Evolutionary conservation across 2,113 vertebrate species (phyloP).

Genomic region (Oxyruncus cristatus): DNA sequence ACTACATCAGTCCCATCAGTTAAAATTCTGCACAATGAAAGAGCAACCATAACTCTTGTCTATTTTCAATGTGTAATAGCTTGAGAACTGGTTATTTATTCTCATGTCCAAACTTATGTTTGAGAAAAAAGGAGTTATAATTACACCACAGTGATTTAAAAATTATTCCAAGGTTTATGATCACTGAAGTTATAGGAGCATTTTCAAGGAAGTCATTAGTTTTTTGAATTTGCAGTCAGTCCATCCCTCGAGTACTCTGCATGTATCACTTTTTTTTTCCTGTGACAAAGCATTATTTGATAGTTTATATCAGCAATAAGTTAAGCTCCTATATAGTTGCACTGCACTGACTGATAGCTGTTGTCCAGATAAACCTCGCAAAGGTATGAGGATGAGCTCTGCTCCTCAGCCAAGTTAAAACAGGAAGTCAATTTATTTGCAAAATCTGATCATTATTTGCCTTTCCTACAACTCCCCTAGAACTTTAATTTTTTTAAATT

Average conservation of each 20-base stretch:
- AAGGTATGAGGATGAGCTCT: not conserved
- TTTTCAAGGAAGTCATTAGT: not conserved
- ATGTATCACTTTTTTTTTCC: constrained; percentile 25
- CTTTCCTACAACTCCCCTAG: not conserved
- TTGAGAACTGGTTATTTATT: not conserved
- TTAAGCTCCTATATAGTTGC: not conserved
- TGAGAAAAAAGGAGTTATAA: not conserved
- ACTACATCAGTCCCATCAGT: not conserved
- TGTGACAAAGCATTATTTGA: not conserved
- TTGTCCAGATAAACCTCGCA: not conserved
- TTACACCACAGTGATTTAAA: not conserved
- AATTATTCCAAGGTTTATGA: not conserved
- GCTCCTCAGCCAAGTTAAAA: not conserved
- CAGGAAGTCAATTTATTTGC: not conserved
- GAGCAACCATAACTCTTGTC: not conserved
- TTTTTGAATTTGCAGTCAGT: not conserved
- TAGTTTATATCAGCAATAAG: not conserved
- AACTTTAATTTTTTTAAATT: not conserved
- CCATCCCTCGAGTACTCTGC: not conserved
- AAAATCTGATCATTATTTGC: not conserved
- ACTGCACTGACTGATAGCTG: not conserved
- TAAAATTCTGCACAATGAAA: not conserved
- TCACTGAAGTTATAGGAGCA: not conserved
- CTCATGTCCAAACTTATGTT: not conserved
- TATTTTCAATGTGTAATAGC: not conserved